Evolutionary conservation across 2,888 invertebrate genomes (phyloP).

Genomic region (Microctonus hyperodae): DNA sequence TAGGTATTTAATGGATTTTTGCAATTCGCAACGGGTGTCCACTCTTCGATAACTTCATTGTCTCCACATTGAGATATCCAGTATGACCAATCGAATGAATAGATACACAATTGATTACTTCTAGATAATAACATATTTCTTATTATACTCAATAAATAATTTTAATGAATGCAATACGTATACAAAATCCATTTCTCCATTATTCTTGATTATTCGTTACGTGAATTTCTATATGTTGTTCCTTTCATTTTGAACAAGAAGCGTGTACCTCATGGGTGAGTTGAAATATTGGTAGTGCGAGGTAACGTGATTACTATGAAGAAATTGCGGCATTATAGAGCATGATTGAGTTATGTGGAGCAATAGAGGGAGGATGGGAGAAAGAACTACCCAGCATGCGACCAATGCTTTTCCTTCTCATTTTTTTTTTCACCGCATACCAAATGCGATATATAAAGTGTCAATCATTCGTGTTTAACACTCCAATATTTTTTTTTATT

Average conservation of each 20-base stretch:
- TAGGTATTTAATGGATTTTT: conserved; percentile 46
- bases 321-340: conserved; percentile 62
- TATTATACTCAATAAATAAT: too few species aligned
- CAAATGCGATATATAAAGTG: conserved; percentile 57
- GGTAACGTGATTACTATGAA: conserved; percentile 59
- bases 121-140: too few species aligned
- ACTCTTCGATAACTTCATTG: conserved; percentile 55
- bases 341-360: conserved; percentile 60
- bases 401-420: conserved; percentile 40
- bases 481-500: conserved; percentile 25
- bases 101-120: conserved; percentile 43
- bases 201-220: neutral
- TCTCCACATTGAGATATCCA: conserved; percentile 41
- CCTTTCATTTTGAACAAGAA: conserved; percentile 9
- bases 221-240: neutral
- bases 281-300: conserved; percentile 39
- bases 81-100: conserved; percentile 46
- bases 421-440: conserved; percentile 39
- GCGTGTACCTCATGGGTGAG: conserved; percentile 27
- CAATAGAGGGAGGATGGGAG: conserved; percentile 32
- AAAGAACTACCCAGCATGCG: conserved; percentile 43
- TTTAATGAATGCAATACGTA: conserved; percentile 33
- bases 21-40: conserved; percentile 52
- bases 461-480: conserved; percentile 52
- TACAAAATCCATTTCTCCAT: neutral